Conservation (phyloP, 2,888 invertebrate genomes). For the Eutolmus rufibarbis region DNA sequence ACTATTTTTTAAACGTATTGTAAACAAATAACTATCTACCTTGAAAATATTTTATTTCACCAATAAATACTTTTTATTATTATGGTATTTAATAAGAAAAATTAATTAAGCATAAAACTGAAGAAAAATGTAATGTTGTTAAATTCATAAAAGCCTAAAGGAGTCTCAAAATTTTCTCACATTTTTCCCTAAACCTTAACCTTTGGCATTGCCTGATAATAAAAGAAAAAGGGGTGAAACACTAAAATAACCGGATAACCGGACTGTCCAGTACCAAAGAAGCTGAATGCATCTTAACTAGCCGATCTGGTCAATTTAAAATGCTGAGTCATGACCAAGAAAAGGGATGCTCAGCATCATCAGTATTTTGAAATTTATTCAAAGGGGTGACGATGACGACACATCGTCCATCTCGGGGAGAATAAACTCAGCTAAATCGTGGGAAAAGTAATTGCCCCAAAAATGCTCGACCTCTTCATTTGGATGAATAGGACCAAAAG, state of each 20-base stretch:
- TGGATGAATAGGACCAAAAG: background rate
- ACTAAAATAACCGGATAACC: background rate
- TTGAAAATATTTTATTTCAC: too few species aligned
- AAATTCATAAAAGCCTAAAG: background rate
- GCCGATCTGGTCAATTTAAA: constrained; percentile 22
- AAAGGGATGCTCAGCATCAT: background rate
- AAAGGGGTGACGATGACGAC: background rate
- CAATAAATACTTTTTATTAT: too few species aligned
- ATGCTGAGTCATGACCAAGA: background rate
- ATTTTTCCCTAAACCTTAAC: constrained; percentile 40
- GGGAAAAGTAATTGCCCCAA: background rate
- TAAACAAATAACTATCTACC: too few species aligned
- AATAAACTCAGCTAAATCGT: background rate
- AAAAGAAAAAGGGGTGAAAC: constrained; percentile 2
- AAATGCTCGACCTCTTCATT: background rate
- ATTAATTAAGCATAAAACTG: too few species aligned
- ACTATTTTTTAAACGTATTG: too few species aligned
- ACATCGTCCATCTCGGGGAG: background rate
- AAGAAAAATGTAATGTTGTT: background rate
- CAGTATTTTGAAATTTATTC: background rate
- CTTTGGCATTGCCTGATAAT: constrained; percentile 11
- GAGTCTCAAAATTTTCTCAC: constrained; percentile 37
- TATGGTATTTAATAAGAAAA: too few species aligned
- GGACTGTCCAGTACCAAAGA: constrained; percentile 29
- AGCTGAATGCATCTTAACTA: background rate